Evolutionary conservation across 1,140 invertebrate species (phyloP), one percentile per base, ranked within the genome.

Genomic region (Lutraria rhynchaena): DNA sequence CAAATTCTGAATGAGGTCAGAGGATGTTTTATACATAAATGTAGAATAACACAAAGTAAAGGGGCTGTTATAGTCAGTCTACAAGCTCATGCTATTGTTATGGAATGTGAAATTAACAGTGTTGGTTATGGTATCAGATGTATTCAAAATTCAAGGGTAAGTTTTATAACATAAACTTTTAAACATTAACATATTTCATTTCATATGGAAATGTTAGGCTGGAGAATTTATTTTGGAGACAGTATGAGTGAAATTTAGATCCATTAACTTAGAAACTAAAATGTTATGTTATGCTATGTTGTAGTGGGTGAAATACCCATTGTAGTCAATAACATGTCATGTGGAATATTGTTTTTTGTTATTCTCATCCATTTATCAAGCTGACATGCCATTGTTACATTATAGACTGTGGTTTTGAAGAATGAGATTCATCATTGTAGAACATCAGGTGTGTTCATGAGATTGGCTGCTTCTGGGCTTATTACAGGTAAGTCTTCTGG

Each of bases 401-500:
- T 83, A 31, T 82, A 90, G 89, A 86, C 86, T 49, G 84, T 89
- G 41, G 78, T 89, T 24, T 69, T 89, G 46, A 89, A 89, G 81
- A 89, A 89, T 81, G 86, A 89, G 57, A 89, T 89, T 17, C 87
- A 88, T 53, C 88, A 89, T 44, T 89, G 89, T 83, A 83, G 84
- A 22, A 90, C 88, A 2, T 90, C 89, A 22, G 89, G 88, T 4
- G 86, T 90, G 24, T 89, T 90, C 51, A 89, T 90, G 89, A 85
- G 89, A 75, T 67, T 90, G 22, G 88, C 87, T 31, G 85, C 89
- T 4, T 86, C 87, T 3, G 89, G 89, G 24, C 73, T 90, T 9
- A 85, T 90, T 46, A 86, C 87, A 75, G 89, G 89, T 88, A 70
- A n/a, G n/a, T n/a, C 89, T 4, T 86, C 87, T 3, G 89, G 89